Conservation (phyloP, 2,113 vertebrate genomes). For the Pardalotus punctatus region DNA sequence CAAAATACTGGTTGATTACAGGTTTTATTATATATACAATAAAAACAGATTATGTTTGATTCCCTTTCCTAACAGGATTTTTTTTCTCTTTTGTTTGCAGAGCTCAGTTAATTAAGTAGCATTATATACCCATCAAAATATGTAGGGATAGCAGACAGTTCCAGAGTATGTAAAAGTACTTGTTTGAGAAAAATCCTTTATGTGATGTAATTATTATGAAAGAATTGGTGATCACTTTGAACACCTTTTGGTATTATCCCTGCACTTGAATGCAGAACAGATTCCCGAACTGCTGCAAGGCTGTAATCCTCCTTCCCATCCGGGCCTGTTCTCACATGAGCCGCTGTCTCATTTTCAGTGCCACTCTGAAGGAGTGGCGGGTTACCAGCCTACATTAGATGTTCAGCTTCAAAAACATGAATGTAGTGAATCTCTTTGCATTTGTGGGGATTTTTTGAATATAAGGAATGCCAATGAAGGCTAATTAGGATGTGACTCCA, state of each 20-base stretch:
- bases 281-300: neutral
- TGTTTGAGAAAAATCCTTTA: neutral
- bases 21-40: neutral
- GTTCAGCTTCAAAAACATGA: neutral
- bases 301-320: neutral
- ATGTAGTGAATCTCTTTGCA: neutral
- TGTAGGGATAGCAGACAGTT: neutral
- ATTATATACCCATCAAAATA: neutral
- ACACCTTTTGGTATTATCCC: neutral
- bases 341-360: neutral
- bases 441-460: neutral
- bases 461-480: neutral
- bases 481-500: neutral
- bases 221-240: neutral
- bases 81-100: neutral
- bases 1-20: neutral
- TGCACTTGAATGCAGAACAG: neutral
- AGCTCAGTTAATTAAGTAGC: neutral
- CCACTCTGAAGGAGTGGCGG: rapidly evolving
- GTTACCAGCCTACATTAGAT: neutral
- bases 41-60: neutral
- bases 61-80: neutral
- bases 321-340: neutral
- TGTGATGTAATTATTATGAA: neutral
- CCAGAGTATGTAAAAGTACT: neutral